These are phyloP conservation scores for Lucifuga dentata DNA, from an alignment of 2,113 vertebrate genomes.

Conservation along the genomic window DNA sequence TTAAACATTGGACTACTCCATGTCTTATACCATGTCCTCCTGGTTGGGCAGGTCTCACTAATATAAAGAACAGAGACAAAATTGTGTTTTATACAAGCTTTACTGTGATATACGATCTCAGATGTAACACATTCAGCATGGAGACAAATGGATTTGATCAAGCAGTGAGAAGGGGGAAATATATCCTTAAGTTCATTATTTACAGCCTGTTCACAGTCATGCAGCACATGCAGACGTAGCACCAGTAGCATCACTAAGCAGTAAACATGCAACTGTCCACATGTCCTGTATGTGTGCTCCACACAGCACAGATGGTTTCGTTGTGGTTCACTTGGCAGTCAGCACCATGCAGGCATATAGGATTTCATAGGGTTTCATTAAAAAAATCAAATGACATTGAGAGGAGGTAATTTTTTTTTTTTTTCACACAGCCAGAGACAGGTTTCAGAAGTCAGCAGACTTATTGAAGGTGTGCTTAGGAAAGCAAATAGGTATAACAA, in stretches of 20 bases:
- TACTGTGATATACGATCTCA: constrained; percentile 37
- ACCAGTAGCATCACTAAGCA: constrained; percentile 24
- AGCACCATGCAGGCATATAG: constrained; percentile 30
- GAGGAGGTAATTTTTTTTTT: background rate
- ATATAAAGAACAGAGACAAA: constrained; percentile 13
- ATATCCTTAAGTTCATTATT: constrained; percentile 50
- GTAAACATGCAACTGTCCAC: constrained; percentile 52
- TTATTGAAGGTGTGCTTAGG: constrained; percentile 37
- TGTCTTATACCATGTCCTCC: constrained; percentile 18
- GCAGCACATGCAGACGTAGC: constrained; percentile 35
- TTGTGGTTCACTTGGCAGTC: constrained; percentile 69
- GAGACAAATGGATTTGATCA: constrained; percentile 56
- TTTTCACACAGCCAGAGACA: constrained; percentile 4
- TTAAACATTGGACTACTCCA: constrained; percentile 38
- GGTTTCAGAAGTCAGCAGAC: constrained; percentile 35
- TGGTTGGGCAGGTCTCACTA: constrained; percentile 15
- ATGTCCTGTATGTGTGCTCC: constrained; percentile 32
- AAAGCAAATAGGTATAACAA: constrained; percentile 59
- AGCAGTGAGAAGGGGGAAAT: constrained; percentile 22
- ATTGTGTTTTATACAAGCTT: constrained; percentile 47
- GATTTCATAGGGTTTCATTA: constrained; percentile 51
- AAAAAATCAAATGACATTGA: constrained; percentile 37
- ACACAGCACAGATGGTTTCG: constrained; percentile 68
- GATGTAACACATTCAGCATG: constrained; percentile 42
- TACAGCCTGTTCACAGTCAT: constrained; percentile 38